Evolutionary conservation across 2,113 vertebrate species (phyloP), one percentile per base, ranked within the genome.

Genomic region (Tyto alba): DNA sequence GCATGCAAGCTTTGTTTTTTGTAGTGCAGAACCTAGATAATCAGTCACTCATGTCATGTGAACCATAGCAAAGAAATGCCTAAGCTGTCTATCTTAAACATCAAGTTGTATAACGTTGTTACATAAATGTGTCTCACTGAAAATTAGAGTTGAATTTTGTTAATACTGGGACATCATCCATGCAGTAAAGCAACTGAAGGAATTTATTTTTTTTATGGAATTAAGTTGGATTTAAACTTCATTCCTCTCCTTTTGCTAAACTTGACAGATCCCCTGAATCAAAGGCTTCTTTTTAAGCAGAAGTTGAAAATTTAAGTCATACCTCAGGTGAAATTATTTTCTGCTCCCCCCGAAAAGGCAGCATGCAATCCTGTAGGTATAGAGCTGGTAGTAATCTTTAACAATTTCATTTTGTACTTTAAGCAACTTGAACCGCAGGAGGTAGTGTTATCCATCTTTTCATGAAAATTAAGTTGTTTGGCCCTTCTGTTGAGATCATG

Each of bases 141-240:
- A 96, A 94, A 87, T 53, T 79, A 64, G 43, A 90, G 72, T 80
- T 90, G 85, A 89, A 90, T 95, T 96, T 93, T 95, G 64, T 88
- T 96, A 94, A 94, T 68, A 66, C 40, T 36, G 25, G 86, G 71
- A 41, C 62, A 36, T 91, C 66, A 81, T 41, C 68, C 76, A 68
- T 34, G 23, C 45, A 91, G 66, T 71, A 85, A 86, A 89, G 29
- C 50, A 68, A 76, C 41, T 59, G 41, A 86, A 90, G 55, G 64
- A 90, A 81, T 78, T 60, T 18, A 43, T 59, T n/a, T 25, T 29
- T 50, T 40, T 67, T 43, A 11, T 64, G 89, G 84, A 87, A 90
- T 78, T 95, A 95, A 71, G 43, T 66, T 93, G 56, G 74, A 82
- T 94, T 94, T 77, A 67, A 76, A 56, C 64, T 81, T 82, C 63